These are phyloP conservation scores for Schizothorax lantsangensis DNA, from an alignment of 2,797 vertebrate species.

Conservation along the genomic window DNA sequence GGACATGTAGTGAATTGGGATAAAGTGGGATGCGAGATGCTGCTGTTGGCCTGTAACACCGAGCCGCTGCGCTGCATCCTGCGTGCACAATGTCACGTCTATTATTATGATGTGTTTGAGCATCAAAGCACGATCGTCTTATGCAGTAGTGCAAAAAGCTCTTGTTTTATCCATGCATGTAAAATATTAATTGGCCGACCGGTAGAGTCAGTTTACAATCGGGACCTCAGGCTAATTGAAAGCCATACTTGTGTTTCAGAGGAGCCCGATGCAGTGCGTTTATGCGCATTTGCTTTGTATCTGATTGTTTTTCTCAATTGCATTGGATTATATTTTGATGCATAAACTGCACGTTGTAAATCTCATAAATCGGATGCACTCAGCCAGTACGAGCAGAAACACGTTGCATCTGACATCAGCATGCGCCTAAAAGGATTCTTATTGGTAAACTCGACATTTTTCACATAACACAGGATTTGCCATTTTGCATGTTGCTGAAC, in stretches of 20 bases:
- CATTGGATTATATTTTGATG: neutral
- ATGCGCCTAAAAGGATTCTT: neutral
- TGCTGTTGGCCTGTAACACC: constrained; percentile 50
- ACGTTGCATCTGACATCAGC: constrained; percentile 9
- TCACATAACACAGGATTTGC: neutral
- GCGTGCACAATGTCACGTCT: constrained; percentile 13
- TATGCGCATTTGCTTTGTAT: neutral
- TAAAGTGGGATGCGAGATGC: constrained; percentile 55
- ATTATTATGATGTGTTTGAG: neutral
- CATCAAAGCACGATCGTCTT: neutral
- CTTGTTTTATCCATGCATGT: constrained; percentile 4
- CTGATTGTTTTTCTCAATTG: neutral
- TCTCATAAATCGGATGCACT: neutral
- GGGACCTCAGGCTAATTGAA: constrained; percentile 26
- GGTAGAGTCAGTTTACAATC: constrained; percentile 37
- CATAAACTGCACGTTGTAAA: neutral
- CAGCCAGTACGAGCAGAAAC: neutral
- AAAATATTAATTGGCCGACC: constrained; percentile 34
- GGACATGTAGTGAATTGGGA: constrained; percentile 43
- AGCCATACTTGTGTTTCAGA: constrained; percentile 28
- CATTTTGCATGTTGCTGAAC: neutral
- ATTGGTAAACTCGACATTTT: neutral
- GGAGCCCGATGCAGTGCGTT: neutral
- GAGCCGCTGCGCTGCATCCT: constrained; percentile 28
- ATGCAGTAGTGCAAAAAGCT: neutral